Evolutionary conservation across 2,113 vertebrate species (phyloP), one percentile per base, ranked within the genome.

Genomic region (Danio rerio): DNA sequence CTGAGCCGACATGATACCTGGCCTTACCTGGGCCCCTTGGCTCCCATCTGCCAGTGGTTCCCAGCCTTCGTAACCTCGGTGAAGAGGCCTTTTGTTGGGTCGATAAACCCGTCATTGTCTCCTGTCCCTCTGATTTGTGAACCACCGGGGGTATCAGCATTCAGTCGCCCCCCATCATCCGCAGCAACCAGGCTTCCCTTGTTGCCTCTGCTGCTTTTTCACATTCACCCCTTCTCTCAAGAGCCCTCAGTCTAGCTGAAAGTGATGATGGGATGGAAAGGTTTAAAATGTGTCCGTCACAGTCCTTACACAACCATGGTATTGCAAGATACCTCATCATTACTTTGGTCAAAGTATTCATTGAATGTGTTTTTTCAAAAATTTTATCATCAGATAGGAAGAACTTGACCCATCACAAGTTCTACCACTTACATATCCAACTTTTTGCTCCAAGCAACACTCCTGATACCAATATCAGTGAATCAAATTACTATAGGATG

Each of bases 51-150:
- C 85, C 78, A 81, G 85, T 70, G 77, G 70, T 86, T 81, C 85
- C 80, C 85, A 83, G 82, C 85, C 78, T 58, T 70, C 20, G n/a
- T 71, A 47, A 78, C 85, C 82, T 73, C 53, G 8, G 78, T 86
- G 62, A 86, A 86, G 82, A 86, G 82, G 71, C 73, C 82, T 84
- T 84, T 86, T 86, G 85, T 86, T 84, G 85, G 72, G 50, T n/a
- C 70, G 82, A 86, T 86, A 84, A 84, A 81, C 82, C 85, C 66
- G 12, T 68, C 85, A 78, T 86, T 86, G 85, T 86, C 73, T 76
- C 45, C 31, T 20, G 13, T 47, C 72, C 50, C 72, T 83, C 72
- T 66, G 81, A 85, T 74, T 81, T 80, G 16, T 47, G 68, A 58
- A 71, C 63, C 82, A 72, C 68, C 52, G 82, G 73, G 80, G 82